These are phyloP conservation scores for Puffinus mauretanicus DNA, from an alignment of 2,113 vertebrate species.

Conservation along the genomic window DNA sequence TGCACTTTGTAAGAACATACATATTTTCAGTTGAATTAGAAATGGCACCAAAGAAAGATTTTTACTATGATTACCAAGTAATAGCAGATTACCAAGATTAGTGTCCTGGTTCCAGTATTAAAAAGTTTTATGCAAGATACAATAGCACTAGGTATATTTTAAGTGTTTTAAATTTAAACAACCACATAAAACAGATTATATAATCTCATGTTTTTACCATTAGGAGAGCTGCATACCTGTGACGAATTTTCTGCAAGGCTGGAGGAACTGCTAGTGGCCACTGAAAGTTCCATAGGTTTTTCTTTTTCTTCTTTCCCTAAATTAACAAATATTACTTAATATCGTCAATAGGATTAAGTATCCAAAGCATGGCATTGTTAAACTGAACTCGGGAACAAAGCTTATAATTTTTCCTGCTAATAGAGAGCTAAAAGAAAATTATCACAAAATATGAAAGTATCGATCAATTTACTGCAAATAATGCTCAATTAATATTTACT, in stretches of 20 bases:
- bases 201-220: not conserved
- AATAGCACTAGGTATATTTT: not conserved
- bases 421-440: not conserved
- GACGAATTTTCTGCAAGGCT: slow-evolving; percentile 48
- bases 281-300: not conserved
- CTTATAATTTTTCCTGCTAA: not conserved
- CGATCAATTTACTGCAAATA: not conserved
- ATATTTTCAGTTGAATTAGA: not conserved
- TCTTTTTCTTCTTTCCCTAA: slow-evolving; percentile 68
- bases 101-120: not conserved
- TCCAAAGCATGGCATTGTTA: not conserved
- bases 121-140: not conserved
- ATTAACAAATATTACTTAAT: slow-evolving; percentile 28
- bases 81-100: not conserved
- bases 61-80: not conserved
- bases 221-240: slow-evolving; percentile 54
- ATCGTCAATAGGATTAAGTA: not conserved
- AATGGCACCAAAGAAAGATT: not conserved
- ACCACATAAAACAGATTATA: not conserved
- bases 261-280: slow-evolving; percentile 38
- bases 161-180: not conserved
- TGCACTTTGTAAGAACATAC: not conserved
- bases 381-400: not conserved
- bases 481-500: not conserved
- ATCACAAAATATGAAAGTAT: not conserved